phyloP scores from a whole-genome alignment of 2,888 invertebrate species.

The Prenolepis imparis region DNA sequence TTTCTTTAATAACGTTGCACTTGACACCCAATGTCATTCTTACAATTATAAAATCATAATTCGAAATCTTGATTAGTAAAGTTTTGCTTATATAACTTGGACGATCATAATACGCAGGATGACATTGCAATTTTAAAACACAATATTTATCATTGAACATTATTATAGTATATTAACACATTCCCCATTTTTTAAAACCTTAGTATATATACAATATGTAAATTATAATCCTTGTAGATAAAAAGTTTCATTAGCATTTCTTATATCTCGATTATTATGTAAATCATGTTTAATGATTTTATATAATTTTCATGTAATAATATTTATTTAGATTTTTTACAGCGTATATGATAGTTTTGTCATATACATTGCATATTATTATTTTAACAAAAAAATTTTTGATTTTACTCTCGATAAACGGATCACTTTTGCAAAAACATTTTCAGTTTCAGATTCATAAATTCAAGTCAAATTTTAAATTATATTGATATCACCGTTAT shows the following conservation, averaged over 20 bases:
- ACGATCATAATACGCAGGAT: background rate
- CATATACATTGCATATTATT: background rate
- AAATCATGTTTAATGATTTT: background rate
- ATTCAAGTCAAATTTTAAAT: background rate
- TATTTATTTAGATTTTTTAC: background rate
- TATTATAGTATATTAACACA: too few relatives aligned
- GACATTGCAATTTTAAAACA: background rate
- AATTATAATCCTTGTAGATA: background rate
- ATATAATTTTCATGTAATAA: background rate
- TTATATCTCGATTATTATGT: background rate
- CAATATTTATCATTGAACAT: background rate
- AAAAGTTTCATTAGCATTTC: background rate
- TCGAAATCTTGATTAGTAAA: background rate
- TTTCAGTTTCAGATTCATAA: conserved; percentile 3
- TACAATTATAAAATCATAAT: background rate
- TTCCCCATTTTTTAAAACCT: background rate
- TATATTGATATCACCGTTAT: background rate
- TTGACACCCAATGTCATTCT: background rate
- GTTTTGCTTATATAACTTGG: background rate
- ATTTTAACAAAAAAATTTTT: background rate
- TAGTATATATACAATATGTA: background rate
- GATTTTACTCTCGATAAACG: background rate
- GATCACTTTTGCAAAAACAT: background rate
- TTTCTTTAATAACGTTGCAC: background rate
- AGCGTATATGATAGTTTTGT: background rate